Conservation (phyloP, 2,113 vertebrate species). For the Chaenocephalus aceratus region DNA sequence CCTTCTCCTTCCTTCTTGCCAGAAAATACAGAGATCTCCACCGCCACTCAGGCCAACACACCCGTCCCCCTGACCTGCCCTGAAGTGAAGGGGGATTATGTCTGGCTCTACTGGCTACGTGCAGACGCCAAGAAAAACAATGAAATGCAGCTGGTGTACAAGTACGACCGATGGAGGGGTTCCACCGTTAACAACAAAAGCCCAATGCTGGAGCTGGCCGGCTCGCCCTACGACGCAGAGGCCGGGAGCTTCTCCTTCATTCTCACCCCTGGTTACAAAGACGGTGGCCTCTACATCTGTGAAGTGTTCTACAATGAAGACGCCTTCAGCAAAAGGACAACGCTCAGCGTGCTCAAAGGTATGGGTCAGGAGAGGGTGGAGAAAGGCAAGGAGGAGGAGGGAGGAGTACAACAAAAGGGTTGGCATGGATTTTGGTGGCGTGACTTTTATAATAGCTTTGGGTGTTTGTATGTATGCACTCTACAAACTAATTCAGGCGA, state of each 20-base stretch:
- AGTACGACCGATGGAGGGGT: constrained; percentile 78
- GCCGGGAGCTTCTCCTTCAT: constrained; percentile 75
- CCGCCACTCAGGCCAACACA: constrained; percentile 42
- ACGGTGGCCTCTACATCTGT: constrained; percentile 79
- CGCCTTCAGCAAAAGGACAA: constrained; percentile 56
- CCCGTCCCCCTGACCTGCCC: constrained; percentile 68
- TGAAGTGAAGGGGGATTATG: constrained; percentile 69
- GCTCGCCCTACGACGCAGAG: constrained; percentile 41
- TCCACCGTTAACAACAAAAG: not conserved
- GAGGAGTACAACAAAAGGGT: constrained; percentile 3
- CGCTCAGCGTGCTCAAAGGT: constrained; percentile 81
- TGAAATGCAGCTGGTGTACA: constrained; percentile 28
- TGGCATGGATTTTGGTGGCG: constrained; percentile 7
- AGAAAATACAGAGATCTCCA: constrained; percentile 39
- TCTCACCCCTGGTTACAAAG: constrained; percentile 54
- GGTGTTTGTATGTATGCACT: not conserved
- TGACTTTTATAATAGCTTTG: not conserved
- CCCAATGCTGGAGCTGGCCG: constrained; percentile 53
- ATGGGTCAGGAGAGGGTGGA: constrained; percentile 8
- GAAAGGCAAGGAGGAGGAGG: not conserved
- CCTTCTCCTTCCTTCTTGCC: not conserved
- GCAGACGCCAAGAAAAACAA: constrained; percentile 11
- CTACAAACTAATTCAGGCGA: too few relatives aligned
- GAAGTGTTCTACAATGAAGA: constrained; percentile 74
- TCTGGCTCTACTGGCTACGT: constrained; percentile 69